phyloP scores from a whole-genome alignment of 35 echinoderm and acorn worm genomes.

The Ptychodera flava region DNA sequence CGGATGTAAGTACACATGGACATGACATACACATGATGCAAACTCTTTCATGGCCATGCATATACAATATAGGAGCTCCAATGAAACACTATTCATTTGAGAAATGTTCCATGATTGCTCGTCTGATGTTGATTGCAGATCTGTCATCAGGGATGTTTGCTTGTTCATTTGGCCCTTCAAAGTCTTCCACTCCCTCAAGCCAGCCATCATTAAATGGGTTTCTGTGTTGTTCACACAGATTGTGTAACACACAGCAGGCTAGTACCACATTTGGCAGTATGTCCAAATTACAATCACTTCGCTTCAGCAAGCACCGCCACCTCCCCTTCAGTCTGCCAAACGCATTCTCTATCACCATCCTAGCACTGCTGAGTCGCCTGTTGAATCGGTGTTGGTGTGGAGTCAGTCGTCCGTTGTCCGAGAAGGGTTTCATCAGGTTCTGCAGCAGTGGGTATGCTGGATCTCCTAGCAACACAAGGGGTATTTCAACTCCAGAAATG shows the following conservation, averaged over 20 bases:
- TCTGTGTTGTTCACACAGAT: conserved; percentile 18
- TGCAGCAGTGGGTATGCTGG: conserved; percentile 18
- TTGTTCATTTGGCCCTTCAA: too few relatives aligned
- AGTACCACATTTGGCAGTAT: neutral
- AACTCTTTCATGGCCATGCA: too few relatives aligned
- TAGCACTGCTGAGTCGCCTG: neutral
- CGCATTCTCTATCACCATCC: conserved; percentile 23
- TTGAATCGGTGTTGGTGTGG: conserved; percentile 9
- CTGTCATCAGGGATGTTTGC: too few relatives aligned
- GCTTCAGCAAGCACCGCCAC: conserved; percentile 13
- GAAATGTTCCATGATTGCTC: too few relatives aligned
- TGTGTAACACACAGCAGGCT: conserved; percentile 24
- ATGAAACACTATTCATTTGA: too few relatives aligned
- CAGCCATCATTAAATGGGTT: too few relatives aligned
- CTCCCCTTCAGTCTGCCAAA: conserved; percentile 25
- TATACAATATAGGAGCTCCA: too few relatives aligned
- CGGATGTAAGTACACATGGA: too few relatives aligned
- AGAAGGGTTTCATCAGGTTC: conserved; percentile 16
- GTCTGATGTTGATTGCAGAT: too few relatives aligned
- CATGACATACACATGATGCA: too few relatives aligned
- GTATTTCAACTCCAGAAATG: neutral
- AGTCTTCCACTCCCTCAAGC: too few relatives aligned
- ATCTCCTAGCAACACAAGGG: conserved; percentile 10
- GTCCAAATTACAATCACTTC: neutral
- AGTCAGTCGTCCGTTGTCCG: neutral